phyloP scores from a whole-genome alignment of 2,797 vertebrate species.

The Sandelia bainsii region DNA sequence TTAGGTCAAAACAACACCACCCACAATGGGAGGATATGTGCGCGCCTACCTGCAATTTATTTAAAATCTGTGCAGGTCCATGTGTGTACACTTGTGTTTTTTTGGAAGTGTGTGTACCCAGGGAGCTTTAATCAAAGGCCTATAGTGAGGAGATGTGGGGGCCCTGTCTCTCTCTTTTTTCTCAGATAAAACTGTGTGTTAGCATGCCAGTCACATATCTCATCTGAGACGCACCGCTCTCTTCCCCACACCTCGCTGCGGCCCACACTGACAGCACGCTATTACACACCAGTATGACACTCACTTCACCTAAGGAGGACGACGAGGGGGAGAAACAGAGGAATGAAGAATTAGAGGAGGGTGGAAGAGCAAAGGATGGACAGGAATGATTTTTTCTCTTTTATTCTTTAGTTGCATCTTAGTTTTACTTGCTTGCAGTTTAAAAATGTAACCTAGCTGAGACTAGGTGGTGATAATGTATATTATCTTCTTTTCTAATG shows the following conservation, averaged over 20 bases:
- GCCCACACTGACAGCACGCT: conserved; percentile 82
- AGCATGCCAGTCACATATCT: conserved; percentile 89
- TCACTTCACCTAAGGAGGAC: conserved; percentile 71
- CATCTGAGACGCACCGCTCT: conserved; percentile 84
- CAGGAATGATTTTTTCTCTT: conserved; percentile 19
- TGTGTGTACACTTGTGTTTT: conserved; percentile 63
- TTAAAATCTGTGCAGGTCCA: conserved; percentile 59
- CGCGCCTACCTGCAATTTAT: conserved; percentile 69
- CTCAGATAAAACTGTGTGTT: conserved; percentile 85
- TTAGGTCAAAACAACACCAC: conserved; percentile 82
- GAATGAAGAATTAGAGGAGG: conserved; percentile 38
- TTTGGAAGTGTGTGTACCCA: conserved; percentile 72
- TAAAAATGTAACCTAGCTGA: not conserved
- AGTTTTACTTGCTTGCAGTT: conserved; percentile 19
- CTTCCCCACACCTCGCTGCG: conserved; percentile 75
- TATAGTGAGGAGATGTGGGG: conserved; percentile 70
- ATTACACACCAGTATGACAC: conserved; percentile 76
- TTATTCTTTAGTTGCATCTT: conserved; percentile 7
- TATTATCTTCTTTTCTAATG: not conserved
- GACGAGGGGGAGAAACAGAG: conserved; percentile 39
- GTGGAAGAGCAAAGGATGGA: conserved; percentile 47
- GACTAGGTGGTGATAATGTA: not conserved
- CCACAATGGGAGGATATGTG: conserved; percentile 61
- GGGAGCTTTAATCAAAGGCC: conserved; percentile 86
- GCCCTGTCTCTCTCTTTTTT: conserved; percentile 63